phyloP scores from a whole-genome alignment of 2,113 vertebrate species.

The Mormyrus lacerda region DNA sequence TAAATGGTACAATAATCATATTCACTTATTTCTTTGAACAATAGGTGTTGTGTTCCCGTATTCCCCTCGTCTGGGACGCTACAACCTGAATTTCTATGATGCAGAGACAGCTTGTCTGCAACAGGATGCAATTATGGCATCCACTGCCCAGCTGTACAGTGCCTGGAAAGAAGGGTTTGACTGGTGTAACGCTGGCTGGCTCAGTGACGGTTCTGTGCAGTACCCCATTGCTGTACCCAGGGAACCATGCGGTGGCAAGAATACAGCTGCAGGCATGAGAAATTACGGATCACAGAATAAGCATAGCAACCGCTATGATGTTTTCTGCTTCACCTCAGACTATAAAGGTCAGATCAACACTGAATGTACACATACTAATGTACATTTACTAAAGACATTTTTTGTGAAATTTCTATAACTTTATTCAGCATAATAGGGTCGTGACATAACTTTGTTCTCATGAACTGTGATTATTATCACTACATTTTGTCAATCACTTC shows the following conservation, averaged over 20 bases:
- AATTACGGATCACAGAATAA: constrained; percentile 82
- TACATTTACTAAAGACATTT: background rate
- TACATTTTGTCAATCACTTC: background rate
- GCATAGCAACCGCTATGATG: constrained; percentile 70
- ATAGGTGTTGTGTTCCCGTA: constrained; percentile 91
- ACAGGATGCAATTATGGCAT: constrained; percentile 75
- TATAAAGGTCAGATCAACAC: constrained; percentile 65
- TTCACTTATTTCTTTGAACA: constrained; percentile 4
- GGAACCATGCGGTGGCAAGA: constrained; percentile 77
- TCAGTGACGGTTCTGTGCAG: constrained; percentile 81
- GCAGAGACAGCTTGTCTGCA: constrained; percentile 69
- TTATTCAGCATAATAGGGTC: background rate
- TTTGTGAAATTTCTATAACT: background rate
- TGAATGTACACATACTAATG: background rate
- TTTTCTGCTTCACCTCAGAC: constrained; percentile 80
- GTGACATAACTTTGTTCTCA: background rate
- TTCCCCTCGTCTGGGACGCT: constrained; percentile 70
- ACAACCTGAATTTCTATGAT: constrained; percentile 76
- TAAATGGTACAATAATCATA: background rate
- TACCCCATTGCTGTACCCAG: constrained; percentile 88
- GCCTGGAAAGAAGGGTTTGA: constrained; percentile 82
- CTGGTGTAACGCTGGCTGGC: constrained; percentile 97
- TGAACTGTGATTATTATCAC: background rate
- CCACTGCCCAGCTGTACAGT: constrained; percentile 73
- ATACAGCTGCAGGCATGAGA: constrained; percentile 70